Evolutionary conservation across 2,113 vertebrate genomes (phyloP).

Genomic region (Pimephales promelas): DNA sequence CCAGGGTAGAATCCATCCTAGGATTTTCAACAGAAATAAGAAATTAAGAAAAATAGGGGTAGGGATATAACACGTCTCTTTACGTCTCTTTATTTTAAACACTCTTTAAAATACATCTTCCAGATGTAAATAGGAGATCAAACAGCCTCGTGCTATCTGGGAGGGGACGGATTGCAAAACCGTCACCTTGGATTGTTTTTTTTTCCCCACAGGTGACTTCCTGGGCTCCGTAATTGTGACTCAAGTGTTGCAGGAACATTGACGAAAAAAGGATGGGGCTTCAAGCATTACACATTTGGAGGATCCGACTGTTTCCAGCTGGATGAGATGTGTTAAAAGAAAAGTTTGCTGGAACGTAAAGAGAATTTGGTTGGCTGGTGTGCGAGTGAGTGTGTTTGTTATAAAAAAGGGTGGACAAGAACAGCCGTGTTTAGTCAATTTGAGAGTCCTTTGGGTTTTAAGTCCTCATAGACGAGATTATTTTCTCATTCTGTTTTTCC

Average conservation of each 20-base stretch:
- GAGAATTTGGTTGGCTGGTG: slow-evolving; percentile 24
- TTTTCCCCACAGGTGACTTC: too few species aligned
- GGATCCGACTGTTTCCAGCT: background rate
- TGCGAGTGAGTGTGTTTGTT: background rate
- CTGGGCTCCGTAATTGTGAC: too few species aligned
- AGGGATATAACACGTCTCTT: too few species aligned
- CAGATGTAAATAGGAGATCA: too few species aligned
- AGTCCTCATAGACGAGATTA: slow-evolving; percentile 40
- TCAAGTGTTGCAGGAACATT: background rate
- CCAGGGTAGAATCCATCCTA: too few species aligned
- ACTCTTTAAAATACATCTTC: too few species aligned
- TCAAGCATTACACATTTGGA: background rate
- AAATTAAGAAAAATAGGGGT: too few species aligned
- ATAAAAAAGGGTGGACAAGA: slow-evolving; percentile 23
- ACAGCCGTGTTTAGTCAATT: background rate
- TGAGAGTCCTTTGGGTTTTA: slow-evolving; percentile 22
- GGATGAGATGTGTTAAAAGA: slow-evolving; percentile 4
- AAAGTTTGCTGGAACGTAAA: slow-evolving; percentile 14
- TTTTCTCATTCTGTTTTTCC: slow-evolving; percentile 38
- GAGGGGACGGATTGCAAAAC: too few species aligned
- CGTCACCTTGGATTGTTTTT: too few species aligned
- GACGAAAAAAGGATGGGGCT: background rate
- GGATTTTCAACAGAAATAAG: too few species aligned
- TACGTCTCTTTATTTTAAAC: too few species aligned
- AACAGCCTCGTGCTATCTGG: too few species aligned